Evolutionary conservation across 2,888 invertebrate genomes (phyloP), one percentile per base, ranked within the genome.

Genomic region (Drosophila nigritarsus): DNA sequence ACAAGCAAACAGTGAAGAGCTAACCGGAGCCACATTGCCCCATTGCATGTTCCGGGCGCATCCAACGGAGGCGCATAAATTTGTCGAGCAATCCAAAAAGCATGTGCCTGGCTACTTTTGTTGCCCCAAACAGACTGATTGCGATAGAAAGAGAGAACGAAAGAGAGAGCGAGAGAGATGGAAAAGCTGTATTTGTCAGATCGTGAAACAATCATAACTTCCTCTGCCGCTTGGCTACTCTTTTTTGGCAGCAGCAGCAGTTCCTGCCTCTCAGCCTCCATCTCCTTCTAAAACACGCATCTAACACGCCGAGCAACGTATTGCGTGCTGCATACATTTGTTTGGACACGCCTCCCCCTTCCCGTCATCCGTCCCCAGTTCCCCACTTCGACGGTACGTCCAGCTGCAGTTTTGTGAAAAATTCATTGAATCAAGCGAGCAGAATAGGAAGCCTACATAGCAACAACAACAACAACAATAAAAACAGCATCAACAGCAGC

Each of bases 191-290:
- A 85, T 85, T 89, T 85, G 85, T 85, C 85, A 89, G 85, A 76
- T 84, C 82, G 87, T 87, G 85, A 89, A 85, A 85, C 85, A 89
- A 89, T 89, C 85, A 89, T 84, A 84, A 89, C 84, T 84, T 87
- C 85, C 85, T 82, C 51, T 68, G 74, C 56, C 65, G 58, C 59
- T 66, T 73, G 54, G 64, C 54, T 59, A 53, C 66, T 70, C 72
- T 83, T 72, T 63, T 73, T 69, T 59, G 65, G 53, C 61, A 69
- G 60, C 53, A 24, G 34, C 49, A 38, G 13, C 18, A 18, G 9
- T 38, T 27, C 11, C n/a, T 2, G 34, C 11, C 54, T 11, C 18
- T 24, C 20, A 3, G 15, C 24, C 45, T 4, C 15, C 8, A 15
- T 13, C 8, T 15, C 1, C 24, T 24, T 15, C 24, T 29, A 18